phyloP scores from a whole-genome alignment of 2,797 vertebrate genomes.

The Botia kubotai region DNA sequence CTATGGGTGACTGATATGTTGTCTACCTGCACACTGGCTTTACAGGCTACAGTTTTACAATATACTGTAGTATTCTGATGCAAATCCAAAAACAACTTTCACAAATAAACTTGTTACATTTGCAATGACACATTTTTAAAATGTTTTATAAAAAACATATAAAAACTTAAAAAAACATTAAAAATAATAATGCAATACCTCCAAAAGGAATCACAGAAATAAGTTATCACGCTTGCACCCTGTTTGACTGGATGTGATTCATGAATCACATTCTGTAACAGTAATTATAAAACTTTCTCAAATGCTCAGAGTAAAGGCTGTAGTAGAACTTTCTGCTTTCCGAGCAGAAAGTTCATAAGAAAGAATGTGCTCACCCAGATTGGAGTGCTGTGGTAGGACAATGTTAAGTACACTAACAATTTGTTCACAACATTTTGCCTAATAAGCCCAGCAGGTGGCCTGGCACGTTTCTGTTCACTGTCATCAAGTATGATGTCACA shows the following conservation, averaged over 20 bases:
- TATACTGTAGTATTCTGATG: neutral
- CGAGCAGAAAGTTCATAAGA: constrained; percentile 14
- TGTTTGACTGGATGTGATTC: neutral
- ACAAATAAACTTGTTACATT: neutral
- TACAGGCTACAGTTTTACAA: neutral
- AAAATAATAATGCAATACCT: too few species aligned
- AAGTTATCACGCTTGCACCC: neutral
- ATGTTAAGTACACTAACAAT: constrained; percentile 34
- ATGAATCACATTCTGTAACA: neutral
- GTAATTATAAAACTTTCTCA: neutral
- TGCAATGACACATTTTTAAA: too few species aligned
- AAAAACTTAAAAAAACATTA: too few species aligned
- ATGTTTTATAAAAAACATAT: neutral
- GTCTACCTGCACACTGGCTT: too few species aligned
- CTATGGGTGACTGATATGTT: constrained; percentile 24
- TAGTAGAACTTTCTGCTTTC: neutral
- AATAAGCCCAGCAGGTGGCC: constrained; percentile 41
- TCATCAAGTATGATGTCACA: constrained; percentile 52
- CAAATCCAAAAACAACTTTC: neutral
- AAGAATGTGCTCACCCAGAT: constrained; percentile 3
- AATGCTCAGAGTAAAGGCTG: neutral
- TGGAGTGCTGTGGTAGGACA: constrained; percentile 22
- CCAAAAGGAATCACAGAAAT: neutral
- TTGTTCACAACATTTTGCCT: constrained; percentile 23
- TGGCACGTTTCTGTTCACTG: constrained; percentile 37